Base-by-base conservation (phyloP, 2,113 vertebrate species). In the Sturnira hondurensis region DNA sequence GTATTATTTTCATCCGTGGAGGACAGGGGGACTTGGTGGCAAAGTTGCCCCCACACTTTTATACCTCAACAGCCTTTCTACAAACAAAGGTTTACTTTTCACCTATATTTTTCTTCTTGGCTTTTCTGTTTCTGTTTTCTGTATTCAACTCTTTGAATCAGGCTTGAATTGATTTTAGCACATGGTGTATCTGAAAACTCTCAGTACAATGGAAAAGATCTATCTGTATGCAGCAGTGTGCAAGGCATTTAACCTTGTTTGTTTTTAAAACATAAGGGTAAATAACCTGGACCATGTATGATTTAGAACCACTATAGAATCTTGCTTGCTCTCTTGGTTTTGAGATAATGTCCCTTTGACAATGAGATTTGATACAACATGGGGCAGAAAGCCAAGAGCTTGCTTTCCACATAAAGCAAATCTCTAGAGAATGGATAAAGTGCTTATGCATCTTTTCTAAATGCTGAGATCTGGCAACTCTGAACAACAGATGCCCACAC, bases 371-470 rank as follows among this genome's bases (percentile, higher is more conserved):
- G 0, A 36, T 31, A 84, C 4, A 63, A 78, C 89, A 85, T 4
- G 24, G 61, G 76, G 89, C 16, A 73, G 92, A 92, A 77, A 78
- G 81, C 3, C 6, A 5, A 65, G 4, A n/a, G 68, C 58, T 47
- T 54, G 52, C 63, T 85, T 93, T 93, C 81, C 10, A n/a, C 93
- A 94, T 38, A 86, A 92, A 50, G 41, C 45, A 93, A 31, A 65
- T 88, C 56, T 91, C 52, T 63, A 28, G 77, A 93, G 83, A 54
- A 47, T 13, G 33, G n/a, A 74, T 54, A 31, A 91, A 91, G 73
- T 28, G 61, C 33, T 3, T 68, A 54, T 9, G 20, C 28, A 36
- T 77, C 24, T 70, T 88, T 47, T 91, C 74, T 54, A 73, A 81
- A 50, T 67, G 56, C 38, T 83, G 73, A 95, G 88, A 91, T 83